A percentile compares a stretch with the other conserved stretches of the same genome.
phyloP scores from a whole-genome alignment of 2,888 invertebrate species.

The Amphipoea oculea region DNA sequence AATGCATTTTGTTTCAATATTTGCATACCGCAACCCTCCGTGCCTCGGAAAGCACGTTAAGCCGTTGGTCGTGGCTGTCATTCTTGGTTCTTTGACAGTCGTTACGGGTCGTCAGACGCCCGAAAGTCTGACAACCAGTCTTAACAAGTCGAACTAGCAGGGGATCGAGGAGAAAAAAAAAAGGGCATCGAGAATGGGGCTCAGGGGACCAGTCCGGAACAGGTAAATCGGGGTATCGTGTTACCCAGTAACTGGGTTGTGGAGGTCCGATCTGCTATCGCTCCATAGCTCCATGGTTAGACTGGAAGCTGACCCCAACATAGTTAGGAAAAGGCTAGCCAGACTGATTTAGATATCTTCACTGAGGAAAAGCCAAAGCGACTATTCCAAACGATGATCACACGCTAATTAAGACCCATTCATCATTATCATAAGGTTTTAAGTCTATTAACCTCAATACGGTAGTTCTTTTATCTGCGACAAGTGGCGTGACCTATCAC shows the following conservation, averaged over 20 bases:
- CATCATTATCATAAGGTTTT: constrained; percentile 48
- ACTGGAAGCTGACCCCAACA: background rate
- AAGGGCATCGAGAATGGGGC: no score
- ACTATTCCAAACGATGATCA: constrained; percentile 25
- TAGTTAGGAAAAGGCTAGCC: background rate
- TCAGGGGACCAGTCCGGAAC: no score
- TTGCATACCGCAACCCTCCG: background rate
- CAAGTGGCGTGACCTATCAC: constrained; percentile 54
- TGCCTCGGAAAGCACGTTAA: background rate
- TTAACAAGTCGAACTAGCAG: background rate
- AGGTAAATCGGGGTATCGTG: background rate
- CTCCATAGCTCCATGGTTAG: background rate
- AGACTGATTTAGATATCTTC: background rate
- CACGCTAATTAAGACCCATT: constrained; percentile 56
- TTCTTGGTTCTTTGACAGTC: no score
- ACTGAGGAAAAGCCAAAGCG: constrained; percentile 20
- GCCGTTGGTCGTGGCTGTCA: background rate
- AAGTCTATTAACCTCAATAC: constrained; percentile 48
- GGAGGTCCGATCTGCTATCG: background rate
- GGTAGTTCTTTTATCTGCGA: constrained; percentile 51
- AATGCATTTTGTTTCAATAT: background rate
- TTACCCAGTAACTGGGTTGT: background rate
- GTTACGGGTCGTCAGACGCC: no score
- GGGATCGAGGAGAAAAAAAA: no score
- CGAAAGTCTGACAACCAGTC: background rate